Conservation (phyloP, 2,797 vertebrate genomes). For the Pitangus sulphuratus region DNA sequence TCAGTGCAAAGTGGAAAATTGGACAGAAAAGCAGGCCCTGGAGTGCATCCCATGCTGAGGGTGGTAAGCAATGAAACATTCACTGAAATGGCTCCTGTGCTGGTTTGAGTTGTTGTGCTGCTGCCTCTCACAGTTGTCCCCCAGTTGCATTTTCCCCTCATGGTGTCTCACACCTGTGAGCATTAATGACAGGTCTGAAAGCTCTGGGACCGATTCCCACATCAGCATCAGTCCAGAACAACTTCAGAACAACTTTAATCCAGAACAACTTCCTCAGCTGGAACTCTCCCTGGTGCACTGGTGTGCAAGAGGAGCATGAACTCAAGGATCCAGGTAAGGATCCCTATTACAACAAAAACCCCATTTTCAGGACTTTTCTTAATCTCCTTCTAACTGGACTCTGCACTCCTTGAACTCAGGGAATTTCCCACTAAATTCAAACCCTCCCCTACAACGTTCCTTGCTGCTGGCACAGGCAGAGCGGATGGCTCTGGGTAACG, state of each 20-base stretch:
- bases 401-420: background rate
- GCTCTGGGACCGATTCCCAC: fast-evolving
- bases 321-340: background rate
- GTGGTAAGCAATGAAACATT: background rate
- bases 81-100: background rate
- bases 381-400: background rate
- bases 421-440: background rate
- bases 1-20: background rate
- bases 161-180: background rate
- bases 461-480: background rate
- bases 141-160: background rate
- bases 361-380: background rate
- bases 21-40: background rate
- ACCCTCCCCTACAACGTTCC: background rate
- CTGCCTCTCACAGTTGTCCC: background rate
- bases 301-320: fast-evolving
- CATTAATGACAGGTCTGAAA: background rate
- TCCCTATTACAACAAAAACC: background rate
- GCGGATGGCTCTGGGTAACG: background rate
- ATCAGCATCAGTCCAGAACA: background rate
- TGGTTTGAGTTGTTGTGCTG: background rate
- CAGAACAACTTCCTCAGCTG: background rate
- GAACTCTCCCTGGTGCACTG: background rate
- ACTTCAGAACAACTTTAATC: no score
- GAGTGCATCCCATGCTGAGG: background rate